Base-by-base conservation (phyloP, 2,888 invertebrate species). In the Electrophaes corylata region DNA sequence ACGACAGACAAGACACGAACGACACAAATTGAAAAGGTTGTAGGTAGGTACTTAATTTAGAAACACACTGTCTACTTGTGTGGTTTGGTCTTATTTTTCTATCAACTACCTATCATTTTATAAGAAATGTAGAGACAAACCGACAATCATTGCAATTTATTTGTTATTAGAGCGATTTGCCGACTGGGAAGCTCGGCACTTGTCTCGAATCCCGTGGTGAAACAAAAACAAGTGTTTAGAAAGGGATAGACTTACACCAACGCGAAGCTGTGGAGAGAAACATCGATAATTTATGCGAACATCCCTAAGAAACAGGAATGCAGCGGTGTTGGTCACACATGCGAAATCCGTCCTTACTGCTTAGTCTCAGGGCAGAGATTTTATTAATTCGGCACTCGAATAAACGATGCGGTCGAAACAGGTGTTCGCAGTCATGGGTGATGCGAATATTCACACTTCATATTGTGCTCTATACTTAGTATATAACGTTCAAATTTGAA, bases 271-370 rank as follows among this genome's bases (percentile, higher is more conserved):
- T 78, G 73, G 80, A 87, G 84, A 78, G 87, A 83, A 86, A 88
- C 85, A 87, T 90, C 90, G 88, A 90, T 91, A 91, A 91, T 88
- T 89, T 91, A 91, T 90, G 89, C 88, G 87, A 84, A 84, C 91
- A 90, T 88, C 91, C 89, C 90, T 88, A 88, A 81, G 76, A 78
- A 82, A 81, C 86, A 81, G 84, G 89, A 89, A 89, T 90, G 89
- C 85, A 84, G 76, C 71, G 69, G 62, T 40, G 43, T 12, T 20
- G 2, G 4, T 16, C 19, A 6, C 11, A 3, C 61, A 64, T 29
- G 55, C 53, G 41, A 84, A 73, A 67, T 44, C 57, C 26, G 54
- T 73, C 79, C 66, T 61, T 80, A 77, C 6, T 0, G 0, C 0
- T 0, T 1, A 0, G 0, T 0, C 0, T 39, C 68, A 76, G 60